phyloP scores from a whole-genome alignment of 2,888 invertebrate species.

The Linnaemya vulpina region DNA sequence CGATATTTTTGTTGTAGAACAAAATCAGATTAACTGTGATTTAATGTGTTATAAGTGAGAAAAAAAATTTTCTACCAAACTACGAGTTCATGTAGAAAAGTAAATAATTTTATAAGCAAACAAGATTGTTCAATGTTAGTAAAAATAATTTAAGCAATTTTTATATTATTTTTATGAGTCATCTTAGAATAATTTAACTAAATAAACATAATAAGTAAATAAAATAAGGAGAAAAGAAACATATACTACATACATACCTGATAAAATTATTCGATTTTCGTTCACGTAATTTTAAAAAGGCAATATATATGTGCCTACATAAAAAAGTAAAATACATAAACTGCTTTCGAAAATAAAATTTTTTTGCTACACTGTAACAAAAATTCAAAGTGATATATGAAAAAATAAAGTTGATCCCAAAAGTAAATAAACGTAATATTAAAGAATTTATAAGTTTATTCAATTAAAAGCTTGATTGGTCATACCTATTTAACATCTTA shows the following conservation, averaged over 20 bases:
- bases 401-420: constrained; percentile 1
- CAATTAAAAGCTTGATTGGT: constrained; percentile 13
- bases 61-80: background rate
- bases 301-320: too few relatives aligned
- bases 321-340: constrained; percentile 26
- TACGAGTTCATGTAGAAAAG: constrained; percentile 2
- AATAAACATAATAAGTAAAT: constrained; percentile 18
- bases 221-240: background rate
- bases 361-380: background rate
- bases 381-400: constrained; percentile 15
- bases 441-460: constrained; percentile 4
- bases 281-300: constrained; percentile 25
- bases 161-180: constrained; percentile 43
- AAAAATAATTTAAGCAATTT: constrained; percentile 13
- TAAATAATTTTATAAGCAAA: constrained; percentile 25
- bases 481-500: constrained; percentile 32
- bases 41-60: constrained; percentile 28
- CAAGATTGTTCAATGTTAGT: background rate
- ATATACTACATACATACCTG: background rate
- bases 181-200: constrained; percentile 25
- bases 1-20: constrained; percentile 56
- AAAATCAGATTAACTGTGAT: constrained; percentile 51
- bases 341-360: constrained; percentile 23
- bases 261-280: constrained; percentile 27
- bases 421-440: background rate